phyloP scores from a whole-genome alignment of 1,140 invertebrate genomes.

The Oedothorax gibbosus region DNA sequence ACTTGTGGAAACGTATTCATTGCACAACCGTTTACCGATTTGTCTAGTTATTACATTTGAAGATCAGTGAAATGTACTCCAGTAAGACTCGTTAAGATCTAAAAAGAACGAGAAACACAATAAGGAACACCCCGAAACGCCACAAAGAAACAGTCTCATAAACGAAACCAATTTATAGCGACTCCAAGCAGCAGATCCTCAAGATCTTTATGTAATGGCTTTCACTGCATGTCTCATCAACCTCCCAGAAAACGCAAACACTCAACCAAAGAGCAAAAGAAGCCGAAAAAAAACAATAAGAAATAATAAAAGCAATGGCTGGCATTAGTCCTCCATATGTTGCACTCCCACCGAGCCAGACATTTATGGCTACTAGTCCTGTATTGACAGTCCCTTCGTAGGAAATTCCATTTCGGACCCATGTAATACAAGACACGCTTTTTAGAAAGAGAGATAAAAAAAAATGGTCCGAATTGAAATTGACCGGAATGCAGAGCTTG shows the following conservation, averaged over 20 bases:
- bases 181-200: constrained; percentile 45
- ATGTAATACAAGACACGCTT: constrained; percentile 14
- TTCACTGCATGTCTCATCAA: constrained; percentile 36
- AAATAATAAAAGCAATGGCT: neutral
- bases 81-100: neutral
- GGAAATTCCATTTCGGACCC: constrained; percentile 43
- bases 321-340: constrained; percentile 49
- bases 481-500: constrained; percentile 50
- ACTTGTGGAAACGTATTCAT: no score
- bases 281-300: no score
- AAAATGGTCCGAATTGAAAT: constrained; percentile 18
- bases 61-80: no score
- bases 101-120: no score
- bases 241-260: constrained; percentile 25
- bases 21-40: no score
- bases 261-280: no score
- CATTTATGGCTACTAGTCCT: constrained; percentile 24
- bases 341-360: constrained; percentile 36
- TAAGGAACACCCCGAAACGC: no score
- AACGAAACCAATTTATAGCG: constrained; percentile 55
- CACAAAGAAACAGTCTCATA: constrained; percentile 8
- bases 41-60: no score
- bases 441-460: neutral
- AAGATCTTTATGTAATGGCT: constrained; percentile 57
- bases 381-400: constrained; percentile 46